A percentile compares a stretch with the other conserved stretches of the same genome.
Conservation (phyloP, 2,888 invertebrate genomes). For the Erynnis tages region DNA sequence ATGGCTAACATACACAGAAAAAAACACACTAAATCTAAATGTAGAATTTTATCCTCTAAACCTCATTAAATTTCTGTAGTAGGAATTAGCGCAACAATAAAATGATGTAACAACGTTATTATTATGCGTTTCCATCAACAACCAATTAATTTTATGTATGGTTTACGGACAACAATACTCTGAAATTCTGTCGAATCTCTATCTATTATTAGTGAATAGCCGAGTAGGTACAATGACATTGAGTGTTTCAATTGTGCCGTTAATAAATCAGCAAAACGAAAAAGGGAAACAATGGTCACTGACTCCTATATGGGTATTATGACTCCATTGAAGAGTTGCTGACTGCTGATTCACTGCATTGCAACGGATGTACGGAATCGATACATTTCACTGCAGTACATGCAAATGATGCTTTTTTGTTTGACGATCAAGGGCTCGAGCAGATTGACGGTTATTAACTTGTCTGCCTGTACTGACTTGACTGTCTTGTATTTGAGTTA, state of each 20-base stretch:
- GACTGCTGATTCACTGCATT: constrained; percentile 27
- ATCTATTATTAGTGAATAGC: background rate
- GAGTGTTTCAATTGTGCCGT: constrained; percentile 11
- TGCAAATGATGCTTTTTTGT: constrained; percentile 46
- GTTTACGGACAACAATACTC: too few relatives aligned
- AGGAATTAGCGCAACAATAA: too few relatives aligned
- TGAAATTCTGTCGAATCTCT: too few relatives aligned
- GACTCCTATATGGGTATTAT: constrained; percentile 13
- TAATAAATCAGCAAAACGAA: constrained; percentile 21
- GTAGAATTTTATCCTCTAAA: too few relatives aligned
- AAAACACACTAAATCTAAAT: too few relatives aligned
- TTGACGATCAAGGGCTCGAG: constrained; percentile 39
- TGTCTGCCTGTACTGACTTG: background rate
- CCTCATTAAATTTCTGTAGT: too few relatives aligned
- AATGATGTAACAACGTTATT: too few relatives aligned
- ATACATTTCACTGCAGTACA: constrained; percentile 40
- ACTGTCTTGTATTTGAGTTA: too few relatives aligned
- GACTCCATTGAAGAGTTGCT: constrained; percentile 22
- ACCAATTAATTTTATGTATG: too few relatives aligned
- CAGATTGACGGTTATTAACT: background rate
- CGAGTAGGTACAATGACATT: background rate
- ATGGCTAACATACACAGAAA: too few relatives aligned
- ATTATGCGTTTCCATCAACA: too few relatives aligned
- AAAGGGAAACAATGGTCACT: constrained; percentile 25
- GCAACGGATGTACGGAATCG: constrained; percentile 37